Conservation (phyloP, 2,888 invertebrate species). For the Yponomeuta evonymella region DNA sequence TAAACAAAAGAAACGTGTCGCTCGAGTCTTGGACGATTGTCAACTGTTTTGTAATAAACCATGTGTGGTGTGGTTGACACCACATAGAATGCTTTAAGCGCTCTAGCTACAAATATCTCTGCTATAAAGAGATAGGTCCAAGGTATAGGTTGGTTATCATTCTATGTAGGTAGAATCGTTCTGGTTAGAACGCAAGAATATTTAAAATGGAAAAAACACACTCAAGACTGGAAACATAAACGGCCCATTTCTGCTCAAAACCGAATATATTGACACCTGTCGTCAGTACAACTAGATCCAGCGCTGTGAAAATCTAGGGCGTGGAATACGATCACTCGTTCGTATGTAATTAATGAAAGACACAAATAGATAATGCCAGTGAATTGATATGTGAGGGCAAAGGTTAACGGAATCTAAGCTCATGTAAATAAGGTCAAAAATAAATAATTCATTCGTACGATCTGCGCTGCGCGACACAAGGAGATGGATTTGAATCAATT, state of each 20-base stretch:
- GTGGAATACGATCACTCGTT: neutral
- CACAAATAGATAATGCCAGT: neutral
- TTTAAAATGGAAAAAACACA: too few species aligned
- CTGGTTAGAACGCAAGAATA: too few species aligned
- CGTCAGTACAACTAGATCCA: neutral
- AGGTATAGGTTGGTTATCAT: too few species aligned
- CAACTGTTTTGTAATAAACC: neutral
- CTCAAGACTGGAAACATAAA: too few species aligned
- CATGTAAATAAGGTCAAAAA: conserved; percentile 7
- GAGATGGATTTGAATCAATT: conserved; percentile 8
- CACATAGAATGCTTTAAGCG: neutral
- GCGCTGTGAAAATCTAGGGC: neutral
- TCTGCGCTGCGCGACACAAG: conserved; percentile 6
- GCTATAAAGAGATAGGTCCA: too few species aligned
- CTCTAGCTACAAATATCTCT: neutral
- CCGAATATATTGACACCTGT: too few species aligned
- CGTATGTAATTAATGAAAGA: neutral
- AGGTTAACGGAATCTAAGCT: conserved; percentile 1
- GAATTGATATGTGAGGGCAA: conserved; percentile 5
- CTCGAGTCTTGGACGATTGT: neutral
- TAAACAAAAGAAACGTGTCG: neutral
- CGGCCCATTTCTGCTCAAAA: too few species aligned
- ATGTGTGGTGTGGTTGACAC: neutral
- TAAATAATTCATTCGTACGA: neutral
- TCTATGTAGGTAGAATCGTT: too few species aligned